Percentiles rank a stretch among this genome's conserved stretches.
Evolutionary conservation across 2,797 vertebrate species (phyloP).

Genomic region (Chloroceryle inda): DNA sequence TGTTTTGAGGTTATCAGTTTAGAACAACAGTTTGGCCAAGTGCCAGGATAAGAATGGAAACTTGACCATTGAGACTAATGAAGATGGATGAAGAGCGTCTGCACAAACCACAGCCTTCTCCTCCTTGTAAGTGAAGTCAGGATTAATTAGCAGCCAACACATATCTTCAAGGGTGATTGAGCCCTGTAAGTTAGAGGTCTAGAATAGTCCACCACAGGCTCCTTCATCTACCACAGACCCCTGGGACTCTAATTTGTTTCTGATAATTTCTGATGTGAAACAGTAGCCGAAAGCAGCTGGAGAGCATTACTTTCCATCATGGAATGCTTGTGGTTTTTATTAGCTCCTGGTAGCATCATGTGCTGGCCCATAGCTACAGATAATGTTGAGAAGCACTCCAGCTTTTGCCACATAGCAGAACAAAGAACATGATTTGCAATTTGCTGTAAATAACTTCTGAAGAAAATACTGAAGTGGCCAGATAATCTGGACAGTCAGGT

Average conservation of each 20-base stretch:
- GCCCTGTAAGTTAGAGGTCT: background rate
- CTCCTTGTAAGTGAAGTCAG: background rate
- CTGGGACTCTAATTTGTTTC: background rate
- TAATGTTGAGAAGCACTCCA: background rate
- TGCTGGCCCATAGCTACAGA: background rate
- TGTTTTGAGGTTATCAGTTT: background rate
- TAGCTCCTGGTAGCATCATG: background rate
- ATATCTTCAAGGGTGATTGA: background rate
- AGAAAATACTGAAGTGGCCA: background rate
- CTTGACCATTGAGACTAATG: background rate
- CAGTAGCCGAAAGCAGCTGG: background rate
- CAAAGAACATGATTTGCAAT: background rate
- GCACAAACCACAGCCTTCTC: background rate
- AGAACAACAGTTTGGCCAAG: background rate
- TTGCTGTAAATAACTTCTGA: background rate
- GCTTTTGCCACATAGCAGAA: background rate
- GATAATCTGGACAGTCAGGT: conserved; percentile 26
- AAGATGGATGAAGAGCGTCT: background rate
- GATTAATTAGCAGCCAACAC: background rate
- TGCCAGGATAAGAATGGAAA: background rate
- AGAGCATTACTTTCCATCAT: background rate
- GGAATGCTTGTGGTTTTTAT: background rate
- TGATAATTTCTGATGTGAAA: background rate
- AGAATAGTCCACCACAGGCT: background rate
- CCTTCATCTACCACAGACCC: background rate